Evolutionary conservation across 2,113 vertebrate species (phyloP).

Genomic region (Pao palembangensis): DNA sequence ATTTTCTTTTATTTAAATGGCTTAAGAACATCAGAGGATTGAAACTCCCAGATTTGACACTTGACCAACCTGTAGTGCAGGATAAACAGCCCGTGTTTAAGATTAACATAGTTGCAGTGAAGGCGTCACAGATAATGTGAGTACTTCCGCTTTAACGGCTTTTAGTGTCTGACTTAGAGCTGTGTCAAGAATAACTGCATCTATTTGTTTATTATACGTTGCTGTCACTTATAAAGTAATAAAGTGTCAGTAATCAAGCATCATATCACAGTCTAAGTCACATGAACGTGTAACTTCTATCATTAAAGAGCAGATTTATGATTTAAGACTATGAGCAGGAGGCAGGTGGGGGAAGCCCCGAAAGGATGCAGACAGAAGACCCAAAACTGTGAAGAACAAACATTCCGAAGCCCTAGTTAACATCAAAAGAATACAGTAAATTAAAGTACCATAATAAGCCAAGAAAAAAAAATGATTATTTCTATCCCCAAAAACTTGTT

Average conservation of each 20-base stretch:
- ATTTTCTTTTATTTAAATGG: conserved; percentile 27
- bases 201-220: neutral
- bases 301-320: conserved; percentile 15
- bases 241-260: neutral
- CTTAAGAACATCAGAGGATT: conserved; percentile 11
- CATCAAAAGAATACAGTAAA: conserved; percentile 5
- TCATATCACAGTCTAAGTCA: conserved; percentile 7
- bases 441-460: conserved; percentile 3
- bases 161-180: neutral
- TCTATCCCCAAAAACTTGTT: neutral
- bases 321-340: neutral
- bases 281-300: conserved; percentile 3
- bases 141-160: too few relatives aligned
- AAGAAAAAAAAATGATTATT: neutral
- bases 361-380: conserved; percentile 1
- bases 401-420: neutral
- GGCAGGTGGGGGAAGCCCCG: conserved; percentile 5
- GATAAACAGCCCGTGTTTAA: too few relatives aligned
- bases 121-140: too few relatives aligned
- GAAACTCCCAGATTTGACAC: too few relatives aligned
- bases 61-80: neutral
- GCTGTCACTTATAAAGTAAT: neutral
- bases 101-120: too few relatives aligned
- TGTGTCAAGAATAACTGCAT: conserved; percentile 14
- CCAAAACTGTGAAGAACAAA: conserved; percentile 3